Base-by-base conservation (phyloP, 1,140 invertebrate genomes). In the Thaumatotibia leucotreta region DNA sequence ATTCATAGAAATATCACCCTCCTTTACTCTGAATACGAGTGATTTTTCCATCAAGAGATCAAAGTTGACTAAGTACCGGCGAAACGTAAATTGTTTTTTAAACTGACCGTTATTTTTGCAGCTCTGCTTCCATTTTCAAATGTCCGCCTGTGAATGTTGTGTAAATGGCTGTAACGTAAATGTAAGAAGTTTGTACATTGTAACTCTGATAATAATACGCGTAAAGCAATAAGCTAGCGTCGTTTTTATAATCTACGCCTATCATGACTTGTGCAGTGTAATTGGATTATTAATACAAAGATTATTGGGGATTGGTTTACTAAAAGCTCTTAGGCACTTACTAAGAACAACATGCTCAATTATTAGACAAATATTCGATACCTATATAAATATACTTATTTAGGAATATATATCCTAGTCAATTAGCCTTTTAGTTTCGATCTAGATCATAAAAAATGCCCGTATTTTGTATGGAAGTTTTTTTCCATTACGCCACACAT, bases 211-310 rank as follows among this genome's bases (percentile, higher is more conserved):
- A 82, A 83, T 83, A 82, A 82, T 75, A 77, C 72, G 77, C 75
- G 70, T 76, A 83, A 84, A 84, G 82, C 82, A 86, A 86, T 86
- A 86, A 84, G 74, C 77, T 72, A 70, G 76, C 80, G 80, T 79
- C 77, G 45, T 65, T 66, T 72, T 77, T 45, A 20, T 20, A 45
- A 45, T 45, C 39, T 17, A 9, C 8, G 39, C n/a, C 52, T 14
- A 29, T 8, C 52, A 14, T 29, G 52, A 58, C 22, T 29, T 24
- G 27, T 29, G 22, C 3, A 1, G 52, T 58, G 52, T 58, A 8
- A 24, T 8, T 29, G 52, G 39, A n/a, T 45, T 45, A 45, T 45
- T 45, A 20, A 20, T 45, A 9, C 17, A 8, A 45, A 45, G 4
- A 20, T 4, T 6, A 45, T 6, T 39, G 35, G n/a, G 14, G 1